Evolutionary conservation across 2,113 vertebrate genomes (phyloP), one percentile per base, ranked within the genome.

Genomic region (Enhydra lutris): DNA sequence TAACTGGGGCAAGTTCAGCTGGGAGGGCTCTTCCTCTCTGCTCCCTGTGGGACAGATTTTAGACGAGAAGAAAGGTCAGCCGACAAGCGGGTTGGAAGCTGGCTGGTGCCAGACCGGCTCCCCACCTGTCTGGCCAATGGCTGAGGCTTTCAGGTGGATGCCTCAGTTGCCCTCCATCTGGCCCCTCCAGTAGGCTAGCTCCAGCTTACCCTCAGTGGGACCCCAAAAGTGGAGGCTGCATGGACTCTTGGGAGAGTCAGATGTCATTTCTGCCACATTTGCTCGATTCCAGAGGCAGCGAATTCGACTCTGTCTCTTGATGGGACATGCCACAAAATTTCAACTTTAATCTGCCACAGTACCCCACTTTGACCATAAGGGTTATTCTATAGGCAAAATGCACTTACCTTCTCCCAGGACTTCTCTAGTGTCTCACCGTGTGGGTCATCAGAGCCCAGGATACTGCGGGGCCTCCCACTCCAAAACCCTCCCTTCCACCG

Each of bases 131-230:
- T 73, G n/a, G 45, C 8, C 39, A 45, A 13, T 17, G 45, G 42
- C 31, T 14, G 34, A 34, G 73, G 57, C 31, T 39, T 39, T n/a
- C 17, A 29, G 47, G 3, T 42, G 17, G 79, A 31, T 42, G 14
- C 42, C 81, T 76, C 13, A 3, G 39, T 67, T 92, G 65, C 9
- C 47, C 45, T 67, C 63, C 6, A 1, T 0, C 6, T 6, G 36
- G 31, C 42, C 7, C 67, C 55, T 85, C 55, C 15, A 6, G 39
- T 1, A 21, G 82, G 52, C 15, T 23, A 31, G 42, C 63, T 63
- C 6, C 0, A 47, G 55, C 42, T 42, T 42, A 21, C 39, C 71
- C 7, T 1, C 0, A 7, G 15, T 5, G 63, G 57, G 13, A 23
- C 9, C 21, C 42, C 42, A 36, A 34, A n/a, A 3, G 1, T 1